Evolutionary conservation across 2,888 invertebrate genomes (phyloP).

Genomic region (Drosophila limbata): DNA sequence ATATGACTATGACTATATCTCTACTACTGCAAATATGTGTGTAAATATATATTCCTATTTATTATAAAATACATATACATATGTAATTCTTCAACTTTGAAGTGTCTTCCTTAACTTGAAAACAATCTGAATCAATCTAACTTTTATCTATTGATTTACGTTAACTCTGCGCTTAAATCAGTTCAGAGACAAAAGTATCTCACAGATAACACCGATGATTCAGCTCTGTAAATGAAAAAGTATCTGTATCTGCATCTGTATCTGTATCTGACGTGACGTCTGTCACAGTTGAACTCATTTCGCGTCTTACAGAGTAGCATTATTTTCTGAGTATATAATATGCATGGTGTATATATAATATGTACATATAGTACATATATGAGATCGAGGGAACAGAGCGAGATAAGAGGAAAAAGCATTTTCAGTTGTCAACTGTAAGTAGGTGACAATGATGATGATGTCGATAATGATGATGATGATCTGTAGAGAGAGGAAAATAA

Average conservation of each 20-base stretch:
- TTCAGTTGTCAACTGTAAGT: conserved; percentile 54
- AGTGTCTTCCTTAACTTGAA: neutral
- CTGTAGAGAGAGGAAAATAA: conserved; percentile 15
- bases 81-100: neutral
- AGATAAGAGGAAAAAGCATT: conserved; percentile 12
- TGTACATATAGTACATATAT: conserved; percentile 9
- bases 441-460: conserved; percentile 28
- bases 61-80: too few relatives aligned
- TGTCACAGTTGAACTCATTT: conserved; percentile 59
- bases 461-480: neutral
- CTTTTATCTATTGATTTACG: neutral
- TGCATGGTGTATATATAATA: neutral
- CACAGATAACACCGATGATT: conserved; percentile 34
- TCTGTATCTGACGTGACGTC: conserved; percentile 23
- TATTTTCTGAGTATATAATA: conserved; percentile 6
- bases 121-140: neutral
- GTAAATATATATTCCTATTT: neutral
- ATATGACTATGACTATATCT: neutral
- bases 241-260: conserved; percentile 4
- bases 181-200: conserved; percentile 5
- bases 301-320: conserved; percentile 43
- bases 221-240: conserved; percentile 24
- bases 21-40: neutral
- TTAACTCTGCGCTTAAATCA: neutral
- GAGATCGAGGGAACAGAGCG: conserved; percentile 10